These are phyloP conservation scores for Lindbergichthys nudifrons DNA, from an alignment of 2,797 vertebrate species.

Conservation along the genomic window DNA sequence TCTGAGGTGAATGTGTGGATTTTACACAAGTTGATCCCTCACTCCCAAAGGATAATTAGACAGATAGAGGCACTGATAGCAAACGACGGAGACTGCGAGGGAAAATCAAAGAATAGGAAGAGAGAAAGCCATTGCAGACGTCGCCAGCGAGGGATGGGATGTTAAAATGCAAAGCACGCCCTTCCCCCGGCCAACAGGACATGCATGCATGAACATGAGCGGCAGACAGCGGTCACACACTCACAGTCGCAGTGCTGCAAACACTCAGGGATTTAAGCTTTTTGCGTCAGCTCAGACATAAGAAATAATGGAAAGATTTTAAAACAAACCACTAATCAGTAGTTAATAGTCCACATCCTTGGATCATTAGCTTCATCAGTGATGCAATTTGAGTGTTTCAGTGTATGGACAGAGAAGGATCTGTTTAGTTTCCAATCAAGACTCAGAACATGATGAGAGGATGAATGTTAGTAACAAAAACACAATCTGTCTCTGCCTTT, in stretches of 20 bases:
- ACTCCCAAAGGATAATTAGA: slow-evolving; percentile 31
- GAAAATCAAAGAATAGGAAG: slow-evolving; percentile 18
- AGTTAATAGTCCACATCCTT: slow-evolving; percentile 31
- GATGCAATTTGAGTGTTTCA: slow-evolving; percentile 24
- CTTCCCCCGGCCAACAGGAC: slow-evolving; percentile 60
- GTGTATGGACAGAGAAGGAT: not conserved
- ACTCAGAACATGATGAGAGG: not conserved
- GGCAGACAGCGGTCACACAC: slow-evolving; percentile 50
- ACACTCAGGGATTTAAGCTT: slow-evolving; percentile 18
- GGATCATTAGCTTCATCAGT: slow-evolving; percentile 35
- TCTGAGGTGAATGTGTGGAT: slow-evolving; percentile 2
- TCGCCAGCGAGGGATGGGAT: slow-evolving; percentile 26
- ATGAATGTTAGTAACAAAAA: not conserved
- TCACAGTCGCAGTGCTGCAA: slow-evolving; percentile 18
- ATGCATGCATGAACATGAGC: slow-evolving; percentile 70
- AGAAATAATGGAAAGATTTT: slow-evolving; percentile 13
- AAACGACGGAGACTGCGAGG: not conserved
- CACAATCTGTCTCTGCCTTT: not conserved
- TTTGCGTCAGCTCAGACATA: slow-evolving; percentile 6
- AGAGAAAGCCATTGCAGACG: slow-evolving; percentile 33
- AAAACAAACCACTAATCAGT: slow-evolving; percentile 7
- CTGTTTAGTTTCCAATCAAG: not conserved
- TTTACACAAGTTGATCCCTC: slow-evolving; percentile 48
- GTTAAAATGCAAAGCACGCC: slow-evolving; percentile 76
- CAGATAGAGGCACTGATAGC: slow-evolving; percentile 21